Evolutionary conservation across 2,888 invertebrate genomes (phyloP), one percentile per base, ranked within the genome.

Genomic region (Shargacucullia verbasci): DNA sequence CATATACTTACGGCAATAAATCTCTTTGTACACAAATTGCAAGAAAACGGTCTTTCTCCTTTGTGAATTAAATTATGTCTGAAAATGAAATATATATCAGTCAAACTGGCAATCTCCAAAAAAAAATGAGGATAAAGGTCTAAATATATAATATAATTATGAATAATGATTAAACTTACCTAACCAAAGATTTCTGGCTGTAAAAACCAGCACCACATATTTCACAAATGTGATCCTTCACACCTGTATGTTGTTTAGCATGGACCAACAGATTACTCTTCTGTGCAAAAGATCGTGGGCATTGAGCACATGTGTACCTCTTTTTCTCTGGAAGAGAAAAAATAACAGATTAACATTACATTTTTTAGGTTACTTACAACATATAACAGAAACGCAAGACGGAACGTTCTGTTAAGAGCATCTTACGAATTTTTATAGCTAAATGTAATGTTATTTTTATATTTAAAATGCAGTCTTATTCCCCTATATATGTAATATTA

Each of bases 31-130:
- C 94, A 94, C 34, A 94, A 80, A 72, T 86, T 89, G 73, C 94
- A 94, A 2, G 87, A 83, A 68, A 85, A 94, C 44, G 94, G 94
- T 60, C 94, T 81, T 0, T 94, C 94, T 54, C 93, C 94, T 80
- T 94, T 94, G 53, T 94, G 94, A 60, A 94, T 94, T 41, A 94
- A 80, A 65, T 94, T 94, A 70, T 94, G 94, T 50, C 94, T 94
- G 88, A 34, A 94, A 89, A 50, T 9, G 0, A 2, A 20, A 29
- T 29, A 29, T n/a, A n/a, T n/a, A n/a, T n/a, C n/a, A n/a, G n/a
- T n/a, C n/a, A n/a, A n/a, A n/a, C n/a, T n/a, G n/a, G n/a, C n/a
- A 20, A 20, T 20, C 4, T 20, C 20, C 4, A 20, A 3, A 4
- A 20, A 20, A 20, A 3, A 3, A 20, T n/a, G 20, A 20, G 20